Evolutionary conservation across 2,888 invertebrate genomes (phyloP).

Genomic region (Leucoptera coffeella): DNA sequence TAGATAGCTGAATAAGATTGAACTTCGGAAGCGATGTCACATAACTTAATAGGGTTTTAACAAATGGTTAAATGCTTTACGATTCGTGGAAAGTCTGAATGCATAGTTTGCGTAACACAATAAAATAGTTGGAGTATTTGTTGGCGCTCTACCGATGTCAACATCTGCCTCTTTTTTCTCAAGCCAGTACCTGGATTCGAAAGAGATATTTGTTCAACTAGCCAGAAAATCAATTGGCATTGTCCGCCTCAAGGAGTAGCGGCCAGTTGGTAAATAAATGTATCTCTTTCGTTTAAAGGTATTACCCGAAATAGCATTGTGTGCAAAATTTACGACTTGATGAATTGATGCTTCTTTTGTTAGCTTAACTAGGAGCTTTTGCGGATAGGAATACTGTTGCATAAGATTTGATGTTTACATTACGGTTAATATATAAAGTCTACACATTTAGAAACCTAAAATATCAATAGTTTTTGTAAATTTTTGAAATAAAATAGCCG

Average conservation of each 20-base stretch:
- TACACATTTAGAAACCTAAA: too few relatives aligned
- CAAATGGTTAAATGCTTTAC: slow-evolving; percentile 50
- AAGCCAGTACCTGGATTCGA: slow-evolving; percentile 24
- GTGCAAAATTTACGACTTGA: too few relatives aligned
- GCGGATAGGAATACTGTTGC: too few relatives aligned
- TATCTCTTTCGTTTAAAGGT: not conserved
- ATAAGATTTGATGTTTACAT: too few relatives aligned
- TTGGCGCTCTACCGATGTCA: slow-evolving; percentile 24
- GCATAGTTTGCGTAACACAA: slow-evolving; percentile 37
- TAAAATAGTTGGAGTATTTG: slow-evolving; percentile 30
- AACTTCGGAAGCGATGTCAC: slow-evolving; percentile 19
- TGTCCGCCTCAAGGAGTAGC: not conserved
- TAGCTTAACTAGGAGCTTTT: too few relatives aligned
- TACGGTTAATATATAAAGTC: too few relatives aligned
- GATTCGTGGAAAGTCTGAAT: slow-evolving; percentile 44
- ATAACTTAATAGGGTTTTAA: slow-evolving; percentile 48
- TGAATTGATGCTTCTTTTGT: too few relatives aligned
- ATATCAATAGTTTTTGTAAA: too few relatives aligned
- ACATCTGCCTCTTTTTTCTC: slow-evolving; percentile 42
- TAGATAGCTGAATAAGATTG: slow-evolving; percentile 4
- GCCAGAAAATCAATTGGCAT: slow-evolving; percentile 34
- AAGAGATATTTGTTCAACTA: slow-evolving; percentile 47
- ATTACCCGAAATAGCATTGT: too few relatives aligned
- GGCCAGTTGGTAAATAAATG: not conserved
- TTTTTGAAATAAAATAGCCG: too few relatives aligned